Evolutionary conservation across 1,140 invertebrate species (phyloP).

Genomic region (Lepidotrigona ventralis): DNA sequence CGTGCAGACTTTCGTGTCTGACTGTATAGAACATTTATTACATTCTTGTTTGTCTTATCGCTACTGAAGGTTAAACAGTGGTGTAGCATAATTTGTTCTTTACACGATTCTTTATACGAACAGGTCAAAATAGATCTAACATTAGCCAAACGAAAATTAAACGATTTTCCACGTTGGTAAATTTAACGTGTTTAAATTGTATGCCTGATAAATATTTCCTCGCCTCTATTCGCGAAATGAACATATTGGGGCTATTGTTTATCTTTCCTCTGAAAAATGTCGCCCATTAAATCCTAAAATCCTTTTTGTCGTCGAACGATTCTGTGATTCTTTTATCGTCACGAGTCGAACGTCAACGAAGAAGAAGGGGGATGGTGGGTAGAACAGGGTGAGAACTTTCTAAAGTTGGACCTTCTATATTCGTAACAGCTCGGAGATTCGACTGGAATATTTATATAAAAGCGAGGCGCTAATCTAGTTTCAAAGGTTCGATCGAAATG

Average conservation of each 20-base stretch:
- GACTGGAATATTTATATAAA: conserved; percentile 4
- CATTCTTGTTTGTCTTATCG: no score
- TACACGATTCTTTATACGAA: no score
- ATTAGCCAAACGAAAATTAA: not conserved
- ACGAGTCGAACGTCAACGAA: not conserved
- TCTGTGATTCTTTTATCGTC: not conserved
- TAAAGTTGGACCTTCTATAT: not conserved
- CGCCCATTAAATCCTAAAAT: not conserved
- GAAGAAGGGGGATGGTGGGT: not conserved
- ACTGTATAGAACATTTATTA: no score
- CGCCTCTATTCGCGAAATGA: not conserved
- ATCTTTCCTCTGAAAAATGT: conserved; percentile 23
- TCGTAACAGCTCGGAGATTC: not conserved
- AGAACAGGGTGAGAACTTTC: not conserved
- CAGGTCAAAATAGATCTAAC: no score
- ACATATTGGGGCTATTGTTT: not conserved
- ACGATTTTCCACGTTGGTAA: conserved; percentile 44
- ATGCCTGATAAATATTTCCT: conserved; percentile 6
- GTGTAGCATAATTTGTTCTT: no score
- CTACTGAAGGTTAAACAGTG: no score
- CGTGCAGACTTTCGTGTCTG: no score
- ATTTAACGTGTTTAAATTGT: no score
- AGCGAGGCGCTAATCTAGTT: not conserved
- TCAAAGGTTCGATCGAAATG: conserved; percentile 10
- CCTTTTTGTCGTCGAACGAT: not conserved